Percentiles rank a stretch among this genome's conserved stretches.
These are phyloP conservation scores for Petrolisthes cinctipes DNA, from an alignment of 2,888 invertebrate species.

Conservation along the genomic window DNA sequence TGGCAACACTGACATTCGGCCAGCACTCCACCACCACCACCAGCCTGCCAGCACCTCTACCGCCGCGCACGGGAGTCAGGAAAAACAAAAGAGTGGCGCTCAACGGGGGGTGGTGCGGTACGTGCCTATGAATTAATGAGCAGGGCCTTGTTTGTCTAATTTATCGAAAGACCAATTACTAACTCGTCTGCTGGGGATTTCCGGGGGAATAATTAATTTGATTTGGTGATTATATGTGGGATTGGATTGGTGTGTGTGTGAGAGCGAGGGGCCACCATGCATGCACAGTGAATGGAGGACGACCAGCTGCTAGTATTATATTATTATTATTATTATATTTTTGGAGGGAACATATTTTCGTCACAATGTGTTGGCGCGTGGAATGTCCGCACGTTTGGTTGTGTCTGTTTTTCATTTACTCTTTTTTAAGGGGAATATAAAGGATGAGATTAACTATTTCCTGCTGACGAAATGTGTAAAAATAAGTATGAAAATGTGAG, in stretches of 20 bases:
- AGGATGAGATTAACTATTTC: no score
- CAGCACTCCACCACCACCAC: conserved; percentile 24
- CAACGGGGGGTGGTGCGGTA: conserved; percentile 45
- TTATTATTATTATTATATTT: no score
- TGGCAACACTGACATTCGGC: conserved; percentile 10
- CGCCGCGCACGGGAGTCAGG: conserved; percentile 33
- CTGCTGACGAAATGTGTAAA: no score
- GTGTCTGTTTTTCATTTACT: no score
- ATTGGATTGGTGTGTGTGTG: conserved; percentile 11
- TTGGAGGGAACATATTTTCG: no score
- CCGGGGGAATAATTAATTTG: conserved; percentile 38
- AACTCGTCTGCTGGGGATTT: conserved; percentile 53
- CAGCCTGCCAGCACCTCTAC: conserved; percentile 19
- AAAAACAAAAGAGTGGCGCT: conserved; percentile 49
- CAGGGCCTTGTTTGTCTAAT: conserved; percentile 52
- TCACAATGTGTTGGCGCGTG: no score
- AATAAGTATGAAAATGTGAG: no score
- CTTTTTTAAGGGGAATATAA: no score
- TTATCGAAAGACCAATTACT: conserved; percentile 52
- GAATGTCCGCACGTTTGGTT: no score
- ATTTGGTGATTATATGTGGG: conserved; percentile 20
- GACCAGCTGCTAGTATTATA: no score
- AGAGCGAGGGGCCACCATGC: not conserved
- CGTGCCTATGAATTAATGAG: conserved; percentile 53
- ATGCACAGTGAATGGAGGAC: no score